Conservation (phyloP, 2,888 invertebrate species). For the Nebria salina region DNA sequence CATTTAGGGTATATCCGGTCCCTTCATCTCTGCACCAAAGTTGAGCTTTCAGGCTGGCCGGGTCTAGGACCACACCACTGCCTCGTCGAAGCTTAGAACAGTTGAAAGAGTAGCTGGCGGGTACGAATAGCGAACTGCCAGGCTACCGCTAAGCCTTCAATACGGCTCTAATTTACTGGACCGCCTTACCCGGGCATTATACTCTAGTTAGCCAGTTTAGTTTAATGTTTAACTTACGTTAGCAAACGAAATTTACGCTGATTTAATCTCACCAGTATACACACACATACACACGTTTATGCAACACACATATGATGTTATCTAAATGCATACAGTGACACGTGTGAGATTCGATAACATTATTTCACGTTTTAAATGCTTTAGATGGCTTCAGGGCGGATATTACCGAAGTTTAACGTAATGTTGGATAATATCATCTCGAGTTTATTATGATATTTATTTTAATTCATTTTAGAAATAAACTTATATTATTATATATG, state of each 20-base stretch:
- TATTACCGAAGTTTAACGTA: not conserved
- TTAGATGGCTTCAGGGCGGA: not conserved
- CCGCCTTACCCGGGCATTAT: slow-evolving; percentile 6
- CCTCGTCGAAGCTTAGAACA: not conserved
- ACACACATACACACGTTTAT: not conserved
- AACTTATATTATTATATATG: not conserved
- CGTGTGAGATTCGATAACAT: not conserved
- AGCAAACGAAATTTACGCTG: not conserved
- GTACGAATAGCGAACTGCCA: slow-evolving; percentile 7
- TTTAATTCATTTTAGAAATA: not conserved
- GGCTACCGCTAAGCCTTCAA: slow-evolving; percentile 33
- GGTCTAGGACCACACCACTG: not conserved
- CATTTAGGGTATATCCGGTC: slow-evolving; percentile 3
- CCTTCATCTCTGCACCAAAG: slow-evolving; percentile 13
- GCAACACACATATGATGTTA: too few species aligned
- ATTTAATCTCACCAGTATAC: slow-evolving; percentile 24
- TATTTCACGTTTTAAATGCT: not conserved
- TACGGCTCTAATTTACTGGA: slow-evolving; percentile 40
- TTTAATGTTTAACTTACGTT: slow-evolving; percentile 36
- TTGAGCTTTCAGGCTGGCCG: not conserved
- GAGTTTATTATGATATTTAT: not conserved
- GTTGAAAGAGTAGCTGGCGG: not conserved
- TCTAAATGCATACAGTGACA: not conserved
- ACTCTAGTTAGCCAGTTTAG: slow-evolving; percentile 37
- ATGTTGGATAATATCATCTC: not conserved